phyloP scores from a whole-genome alignment of 2,888 invertebrate genomes.

The Platypus cylindrus region DNA sequence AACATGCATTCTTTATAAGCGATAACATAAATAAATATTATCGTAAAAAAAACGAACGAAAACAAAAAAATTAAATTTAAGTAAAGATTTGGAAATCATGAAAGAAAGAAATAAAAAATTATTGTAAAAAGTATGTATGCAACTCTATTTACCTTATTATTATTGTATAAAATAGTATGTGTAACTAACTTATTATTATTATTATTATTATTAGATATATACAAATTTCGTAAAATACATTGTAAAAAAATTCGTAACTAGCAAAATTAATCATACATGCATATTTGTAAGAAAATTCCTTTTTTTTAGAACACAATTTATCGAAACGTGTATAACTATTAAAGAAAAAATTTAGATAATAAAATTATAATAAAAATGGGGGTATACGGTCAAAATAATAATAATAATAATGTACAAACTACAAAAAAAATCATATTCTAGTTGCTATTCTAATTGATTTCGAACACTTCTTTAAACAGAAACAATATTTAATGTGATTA shows the following conservation, averaged over 20 bases:
- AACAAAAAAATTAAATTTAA: slow-evolving; percentile 1
- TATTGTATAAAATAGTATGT: no score
- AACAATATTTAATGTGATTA: no score
- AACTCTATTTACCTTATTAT: no score
- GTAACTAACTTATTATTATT: no score
- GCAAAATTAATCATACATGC: no score
- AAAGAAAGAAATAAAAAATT: slow-evolving; percentile 20
- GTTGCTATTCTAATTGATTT: slow-evolving; percentile 20
- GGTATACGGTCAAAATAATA: slow-evolving; percentile 32
- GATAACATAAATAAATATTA: slow-evolving; percentile 9
- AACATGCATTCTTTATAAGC: slow-evolving; percentile 29
- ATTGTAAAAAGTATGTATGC: slow-evolving; percentile 23
- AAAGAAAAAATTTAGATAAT: slow-evolving; percentile 26
- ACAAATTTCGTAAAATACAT: slow-evolving; percentile 13
- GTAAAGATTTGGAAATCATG: slow-evolving; percentile 6
- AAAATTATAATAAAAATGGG: slow-evolving; percentile 27
- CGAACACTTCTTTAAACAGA: slow-evolving; percentile 1
- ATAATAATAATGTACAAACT: slow-evolving; percentile 33
- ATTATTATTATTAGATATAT: no score
- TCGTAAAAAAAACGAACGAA: slow-evolving; percentile 16
- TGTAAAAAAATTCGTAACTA: no score
- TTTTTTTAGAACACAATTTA: slow-evolving; percentile 13
- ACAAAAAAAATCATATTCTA: slow-evolving; percentile 19
- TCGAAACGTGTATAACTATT: slow-evolving; percentile 8
- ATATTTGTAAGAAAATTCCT: no score